Conservation (phyloP, 2,113 vertebrate species). For the Thalassarche chlororhynchos region DNA sequence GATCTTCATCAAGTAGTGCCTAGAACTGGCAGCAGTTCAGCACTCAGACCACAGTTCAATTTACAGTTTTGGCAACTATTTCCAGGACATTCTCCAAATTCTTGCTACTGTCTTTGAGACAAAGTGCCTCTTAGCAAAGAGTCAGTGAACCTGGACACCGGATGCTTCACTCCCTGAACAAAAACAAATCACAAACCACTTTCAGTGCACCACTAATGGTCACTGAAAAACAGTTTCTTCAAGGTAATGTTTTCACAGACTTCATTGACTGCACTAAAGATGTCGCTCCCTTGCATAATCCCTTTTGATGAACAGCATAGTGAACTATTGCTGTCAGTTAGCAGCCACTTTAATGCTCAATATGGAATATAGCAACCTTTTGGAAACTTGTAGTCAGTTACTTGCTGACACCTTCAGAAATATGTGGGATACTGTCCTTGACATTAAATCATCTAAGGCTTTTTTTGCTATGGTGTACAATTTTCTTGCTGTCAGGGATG, state of each 20-base stretch:
- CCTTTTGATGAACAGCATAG: background rate
- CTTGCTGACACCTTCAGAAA: constrained; percentile 37
- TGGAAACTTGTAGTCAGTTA: background rate
- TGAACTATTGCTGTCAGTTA: background rate
- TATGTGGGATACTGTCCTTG: background rate
- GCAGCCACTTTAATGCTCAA: background rate
- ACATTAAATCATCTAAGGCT: constrained; percentile 16
- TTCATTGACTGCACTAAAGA: background rate
- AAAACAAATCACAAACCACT: constrained; percentile 49
- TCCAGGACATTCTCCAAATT: constrained; percentile 43
- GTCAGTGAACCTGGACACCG: background rate
- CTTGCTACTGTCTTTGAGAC: constrained; percentile 33
- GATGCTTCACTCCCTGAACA: background rate
- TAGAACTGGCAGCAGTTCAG: constrained; percentile 35
- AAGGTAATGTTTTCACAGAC: constrained; percentile 19
- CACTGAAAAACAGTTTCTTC: constrained; percentile 32
- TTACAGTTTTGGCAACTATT: constrained; percentile 57
- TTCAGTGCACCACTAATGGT: background rate
- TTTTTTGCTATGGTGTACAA: background rate
- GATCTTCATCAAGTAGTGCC: constrained; percentile 47
- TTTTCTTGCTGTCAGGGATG: constrained; percentile 24
- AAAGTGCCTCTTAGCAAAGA: constrained; percentile 47
- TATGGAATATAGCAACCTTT: background rate
- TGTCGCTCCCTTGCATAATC: constrained; percentile 33
- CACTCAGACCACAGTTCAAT: constrained; percentile 38